These are phyloP conservation scores for Morone saxatilis DNA, from an alignment of 2,113 vertebrate species.

Conservation along the genomic window DNA sequence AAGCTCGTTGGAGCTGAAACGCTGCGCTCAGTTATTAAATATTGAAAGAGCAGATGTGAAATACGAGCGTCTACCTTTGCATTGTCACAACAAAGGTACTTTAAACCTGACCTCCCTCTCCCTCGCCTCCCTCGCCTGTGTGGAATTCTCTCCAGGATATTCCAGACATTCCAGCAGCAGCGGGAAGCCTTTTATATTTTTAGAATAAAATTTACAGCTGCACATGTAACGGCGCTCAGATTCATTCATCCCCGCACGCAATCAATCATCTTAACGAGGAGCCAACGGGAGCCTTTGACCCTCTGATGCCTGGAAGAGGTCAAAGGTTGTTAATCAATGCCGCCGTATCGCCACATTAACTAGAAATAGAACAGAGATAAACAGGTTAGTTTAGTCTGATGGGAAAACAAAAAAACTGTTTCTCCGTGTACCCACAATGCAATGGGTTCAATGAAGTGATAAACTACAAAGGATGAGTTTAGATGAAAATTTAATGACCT, in stretches of 20 bases:
- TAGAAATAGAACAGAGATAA: slow-evolving; percentile 2
- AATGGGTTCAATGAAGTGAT: neutral
- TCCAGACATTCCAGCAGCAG: slow-evolving; percentile 28
- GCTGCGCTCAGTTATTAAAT: slow-evolving; percentile 13
- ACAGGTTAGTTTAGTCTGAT: neutral
- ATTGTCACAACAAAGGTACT: slow-evolving; percentile 28
- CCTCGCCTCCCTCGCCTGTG: no score
- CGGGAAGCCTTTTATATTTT: neutral
- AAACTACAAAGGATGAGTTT: neutral
- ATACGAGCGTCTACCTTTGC: slow-evolving; percentile 26
- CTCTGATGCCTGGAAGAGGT: slow-evolving; percentile 4
- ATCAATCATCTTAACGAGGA: slow-evolving; percentile 45
- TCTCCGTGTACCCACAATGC: slow-evolving; percentile 18
- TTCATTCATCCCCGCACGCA: neutral
- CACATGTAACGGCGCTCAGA: neutral
- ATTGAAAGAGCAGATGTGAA: slow-evolving; percentile 54
- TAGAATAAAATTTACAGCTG: neutral
- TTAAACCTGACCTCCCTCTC: neutral
- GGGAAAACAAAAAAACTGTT: neutral
- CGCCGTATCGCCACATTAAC: neutral
- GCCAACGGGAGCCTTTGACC: neutral
- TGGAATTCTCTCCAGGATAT: slow-evolving; percentile 9
- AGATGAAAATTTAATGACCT: slow-evolving; percentile 17
- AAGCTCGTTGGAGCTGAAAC: slow-evolving; percentile 23
- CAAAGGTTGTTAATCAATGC: slow-evolving; percentile 14